These are phyloP conservation scores for Meloidogyne chitwoodi DNA, from an alignment of 1,140 invertebrate species.

Conservation along the genomic window DNA sequence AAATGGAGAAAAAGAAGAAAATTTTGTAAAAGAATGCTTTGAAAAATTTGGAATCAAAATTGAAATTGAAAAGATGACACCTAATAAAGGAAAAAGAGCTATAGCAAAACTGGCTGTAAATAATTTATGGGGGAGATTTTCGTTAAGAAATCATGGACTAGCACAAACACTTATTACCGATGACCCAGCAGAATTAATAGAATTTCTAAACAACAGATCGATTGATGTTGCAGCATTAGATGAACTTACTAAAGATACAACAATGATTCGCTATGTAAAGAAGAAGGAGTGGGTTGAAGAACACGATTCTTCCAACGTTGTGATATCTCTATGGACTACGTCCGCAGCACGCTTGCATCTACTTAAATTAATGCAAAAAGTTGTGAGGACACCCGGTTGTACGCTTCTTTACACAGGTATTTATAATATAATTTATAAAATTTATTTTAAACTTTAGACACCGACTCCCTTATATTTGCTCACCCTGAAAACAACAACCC, in stretches of 20 bases:
- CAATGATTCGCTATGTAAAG: not conserved
- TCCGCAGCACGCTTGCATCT: not conserved
- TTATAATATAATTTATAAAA: not conserved
- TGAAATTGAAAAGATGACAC: not conserved
- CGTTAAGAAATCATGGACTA: not conserved
- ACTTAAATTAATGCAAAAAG: slow-evolving; percentile 2
- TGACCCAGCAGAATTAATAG: not conserved
- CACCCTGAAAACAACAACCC: not conserved
- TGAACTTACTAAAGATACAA: not conserved
- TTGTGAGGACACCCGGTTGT: not conserved
- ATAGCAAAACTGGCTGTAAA: not conserved
- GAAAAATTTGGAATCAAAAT: not conserved
- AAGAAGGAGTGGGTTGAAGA: slow-evolving; percentile 5
- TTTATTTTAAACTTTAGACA: not conserved
- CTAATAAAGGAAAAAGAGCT: not conserved
- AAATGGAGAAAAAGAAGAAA: not conserved
- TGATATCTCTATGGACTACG: slow-evolving; percentile 3
- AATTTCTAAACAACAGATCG: not conserved
- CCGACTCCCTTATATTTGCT: not conserved
- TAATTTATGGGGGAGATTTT: not conserved
- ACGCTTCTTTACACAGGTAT: not conserved
- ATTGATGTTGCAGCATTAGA: not conserved
- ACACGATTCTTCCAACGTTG: not conserved
- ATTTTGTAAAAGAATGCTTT: not conserved
- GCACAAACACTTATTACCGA: not conserved